Conservation (phyloP, 2,888 invertebrate genomes). For the Trichogramma evanescens region DNA sequence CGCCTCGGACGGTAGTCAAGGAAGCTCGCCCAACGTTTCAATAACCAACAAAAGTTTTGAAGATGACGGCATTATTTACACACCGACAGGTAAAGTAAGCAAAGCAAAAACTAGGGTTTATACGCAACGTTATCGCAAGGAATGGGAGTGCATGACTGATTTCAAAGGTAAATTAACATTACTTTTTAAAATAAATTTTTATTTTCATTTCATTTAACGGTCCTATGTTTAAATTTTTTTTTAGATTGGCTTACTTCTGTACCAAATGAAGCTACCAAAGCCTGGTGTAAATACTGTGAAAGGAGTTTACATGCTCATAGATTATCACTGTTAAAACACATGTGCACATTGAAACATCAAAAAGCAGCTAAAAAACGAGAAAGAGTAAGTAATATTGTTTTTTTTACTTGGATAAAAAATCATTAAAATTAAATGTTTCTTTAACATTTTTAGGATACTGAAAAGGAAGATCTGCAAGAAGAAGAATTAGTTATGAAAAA, state of each 20-base stretch:
- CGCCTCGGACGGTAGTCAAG: too few relatives aligned
- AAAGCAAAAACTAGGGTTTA: slow-evolving; percentile 48
- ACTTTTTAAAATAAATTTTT: not conserved
- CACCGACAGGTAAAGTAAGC: slow-evolving; percentile 45
- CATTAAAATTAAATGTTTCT: slow-evolving; percentile 6
- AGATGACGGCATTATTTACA: slow-evolving; percentile 12
- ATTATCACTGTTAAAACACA: slow-evolving; percentile 55
- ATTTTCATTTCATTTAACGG: not conserved
- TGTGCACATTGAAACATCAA: slow-evolving; percentile 56
- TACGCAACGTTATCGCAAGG: slow-evolving; percentile 54
- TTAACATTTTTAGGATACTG: not conserved
- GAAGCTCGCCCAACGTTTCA: too few relatives aligned
- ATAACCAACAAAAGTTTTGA: too few relatives aligned
- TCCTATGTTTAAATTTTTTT: slow-evolving; percentile 17
- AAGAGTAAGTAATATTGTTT: slow-evolving; percentile 5
- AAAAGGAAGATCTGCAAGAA: slow-evolving; percentile 32
- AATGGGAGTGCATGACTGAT: slow-evolving; percentile 56
- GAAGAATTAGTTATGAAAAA: slow-evolving; percentile 36
- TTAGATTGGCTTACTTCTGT: slow-evolving; percentile 55
- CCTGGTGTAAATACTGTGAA: slow-evolving; percentile 54
- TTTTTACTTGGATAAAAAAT: slow-evolving; percentile 1
- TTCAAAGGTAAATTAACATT: slow-evolving; percentile 50
- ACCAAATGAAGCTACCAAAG: slow-evolving; percentile 51
- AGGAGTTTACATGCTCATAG: slow-evolving; percentile 56
- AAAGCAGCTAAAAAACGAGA: slow-evolving; percentile 38